Evolutionary conservation across 2,888 invertebrate genomes (phyloP), one percentile per base, ranked within the genome.

Genomic region (Lamproptera curius): DNA sequence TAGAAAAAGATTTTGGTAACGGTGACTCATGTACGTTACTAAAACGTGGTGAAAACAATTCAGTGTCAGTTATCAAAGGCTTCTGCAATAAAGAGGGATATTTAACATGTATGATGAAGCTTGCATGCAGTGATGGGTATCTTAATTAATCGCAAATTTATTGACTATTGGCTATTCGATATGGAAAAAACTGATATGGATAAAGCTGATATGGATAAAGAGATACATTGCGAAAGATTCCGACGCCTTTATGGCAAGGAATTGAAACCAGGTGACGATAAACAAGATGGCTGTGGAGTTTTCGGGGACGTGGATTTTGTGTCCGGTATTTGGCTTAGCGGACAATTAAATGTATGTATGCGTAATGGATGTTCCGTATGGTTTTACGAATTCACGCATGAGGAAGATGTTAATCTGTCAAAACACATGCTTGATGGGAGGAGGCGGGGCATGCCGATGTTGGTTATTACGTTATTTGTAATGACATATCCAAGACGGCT

Each of bases 61-160:
- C 68, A 15, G 79, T 89, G 15, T 88, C 89, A 0, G 56, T 79
- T 1, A 70, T 89, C 11, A 78, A 81, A 67, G 89, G 89, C 11
- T 87, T 88, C 53, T 86, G 80, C 50, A 71, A 76, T 1, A 71
- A 65, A 1, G 89, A 90, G 60, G 89, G 89, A 1, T 62, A 77
- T 9, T 58, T 79, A 15, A 73, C 78, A 60, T 51, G 42, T 15
- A 28, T 57, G 37, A 51, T 65, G 16, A 70, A 67, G 44, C 59
- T 65, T n/a, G 1, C 47, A 56, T 2, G 55, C 54, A 37, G 40
- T 70, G 1, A 52, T 61, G 39, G 57, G 65, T 35, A 36, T 73
- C 1, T 56, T 63, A 11, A 53, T 58, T 6, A 53, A 57, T 2
- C 64, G 60, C 31, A 55, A 62, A 2, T 70, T 67, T 42, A 28